phyloP scores from a whole-genome alignment of 2,888 invertebrate species.

The Drosophila paranaensis region DNA sequence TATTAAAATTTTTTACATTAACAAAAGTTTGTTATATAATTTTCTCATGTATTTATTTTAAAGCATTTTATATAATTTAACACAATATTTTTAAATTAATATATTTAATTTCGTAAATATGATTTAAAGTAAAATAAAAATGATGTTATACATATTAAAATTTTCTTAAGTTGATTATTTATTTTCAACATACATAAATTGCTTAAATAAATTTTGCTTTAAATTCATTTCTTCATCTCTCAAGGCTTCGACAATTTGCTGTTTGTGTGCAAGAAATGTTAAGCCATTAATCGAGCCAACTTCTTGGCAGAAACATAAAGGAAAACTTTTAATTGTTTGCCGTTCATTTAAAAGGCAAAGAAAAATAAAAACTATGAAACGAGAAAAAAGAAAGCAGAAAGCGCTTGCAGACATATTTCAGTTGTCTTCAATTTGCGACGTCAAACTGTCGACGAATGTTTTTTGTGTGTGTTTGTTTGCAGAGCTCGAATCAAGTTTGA shows the following conservation, averaged over 20 bases:
- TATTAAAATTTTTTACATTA: no score
- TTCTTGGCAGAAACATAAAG: not conserved
- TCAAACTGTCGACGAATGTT: constrained; percentile 58
- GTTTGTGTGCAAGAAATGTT: not conserved
- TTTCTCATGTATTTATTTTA: no score
- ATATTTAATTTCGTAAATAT: no score
- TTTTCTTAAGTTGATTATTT: no score
- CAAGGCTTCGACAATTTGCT: not conserved
- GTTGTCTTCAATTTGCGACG: constrained; percentile 39
- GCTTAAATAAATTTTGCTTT: not conserved
- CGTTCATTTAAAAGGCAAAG: constrained; percentile 3
- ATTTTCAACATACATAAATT: no score
- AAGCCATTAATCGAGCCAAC: not conserved
- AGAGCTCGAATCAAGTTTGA: constrained; percentile 71
- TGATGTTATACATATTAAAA: no score
- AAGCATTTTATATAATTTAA: no score
- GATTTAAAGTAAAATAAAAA: no score
- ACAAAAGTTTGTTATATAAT: no score
- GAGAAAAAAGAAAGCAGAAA: not conserved
- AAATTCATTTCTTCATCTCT: not conserved
- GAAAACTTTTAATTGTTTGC: constrained; percentile 4
- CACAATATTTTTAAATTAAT: no score
- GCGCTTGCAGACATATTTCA: constrained; percentile 15
- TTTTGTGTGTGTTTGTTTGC: constrained; percentile 35
- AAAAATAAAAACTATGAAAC: not conserved